Conservation (phyloP, 2,797 vertebrate genomes). For the Ctenopoma kingsleyae region DNA sequence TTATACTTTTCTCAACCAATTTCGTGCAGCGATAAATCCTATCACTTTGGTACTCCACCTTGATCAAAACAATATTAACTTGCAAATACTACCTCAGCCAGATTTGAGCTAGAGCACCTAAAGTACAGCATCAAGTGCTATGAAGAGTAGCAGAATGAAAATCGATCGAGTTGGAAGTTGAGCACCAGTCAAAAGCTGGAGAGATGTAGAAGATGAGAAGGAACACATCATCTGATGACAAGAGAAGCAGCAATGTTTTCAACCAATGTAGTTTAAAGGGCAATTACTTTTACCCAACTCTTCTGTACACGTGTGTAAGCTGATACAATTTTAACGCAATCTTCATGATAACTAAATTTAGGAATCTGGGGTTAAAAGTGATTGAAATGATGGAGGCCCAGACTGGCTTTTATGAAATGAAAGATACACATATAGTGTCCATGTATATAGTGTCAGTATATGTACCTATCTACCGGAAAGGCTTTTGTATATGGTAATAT, state of each 20-base stretch:
- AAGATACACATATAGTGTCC: constrained; percentile 11
- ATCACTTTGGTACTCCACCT: constrained; percentile 29
- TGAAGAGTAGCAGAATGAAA: constrained; percentile 69
- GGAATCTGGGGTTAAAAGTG: constrained; percentile 6
- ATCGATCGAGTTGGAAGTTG: constrained; percentile 73
- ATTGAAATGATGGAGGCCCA: not conserved
- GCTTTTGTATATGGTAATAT: not conserved
- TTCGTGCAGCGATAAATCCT: constrained; percentile 4
- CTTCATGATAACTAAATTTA: not conserved
- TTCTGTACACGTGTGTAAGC: not conserved
- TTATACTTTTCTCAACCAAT: constrained; percentile 2
- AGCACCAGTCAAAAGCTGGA: constrained; percentile 82
- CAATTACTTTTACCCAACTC: constrained; percentile 7
- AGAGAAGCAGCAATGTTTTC: constrained; percentile 16
- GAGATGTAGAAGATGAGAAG: constrained; percentile 62
- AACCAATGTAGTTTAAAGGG: not conserved
- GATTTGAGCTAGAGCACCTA: constrained; percentile 75
- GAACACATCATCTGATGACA: constrained; percentile 51
- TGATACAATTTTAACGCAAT: not conserved
- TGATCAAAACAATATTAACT: constrained; percentile 30
- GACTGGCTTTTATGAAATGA: constrained; percentile 14
- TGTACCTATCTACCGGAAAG: constrained; percentile 16
- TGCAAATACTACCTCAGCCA: constrained; percentile 48
- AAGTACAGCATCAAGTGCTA: constrained; percentile 75
- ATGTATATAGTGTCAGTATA: not conserved